Conservation (phyloP, 2,797 vertebrate species). For the Poeciliopsis turneri region DNA sequence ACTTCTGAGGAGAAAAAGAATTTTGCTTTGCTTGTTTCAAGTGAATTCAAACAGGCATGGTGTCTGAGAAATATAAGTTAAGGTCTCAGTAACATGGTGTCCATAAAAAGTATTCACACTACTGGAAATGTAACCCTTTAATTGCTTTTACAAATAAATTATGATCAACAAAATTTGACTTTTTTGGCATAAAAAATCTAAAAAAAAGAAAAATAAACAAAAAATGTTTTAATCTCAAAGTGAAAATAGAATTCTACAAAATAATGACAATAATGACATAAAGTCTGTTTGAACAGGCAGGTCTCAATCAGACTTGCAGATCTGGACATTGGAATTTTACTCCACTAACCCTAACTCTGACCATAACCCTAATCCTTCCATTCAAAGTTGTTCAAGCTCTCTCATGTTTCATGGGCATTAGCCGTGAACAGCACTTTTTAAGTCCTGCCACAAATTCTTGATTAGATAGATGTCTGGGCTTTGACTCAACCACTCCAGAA, state of each 20-base stretch:
- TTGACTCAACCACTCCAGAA: neutral
- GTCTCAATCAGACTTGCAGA: neutral
- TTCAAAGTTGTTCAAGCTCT: neutral
- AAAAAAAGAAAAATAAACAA: neutral
- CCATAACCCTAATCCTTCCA: neutral
- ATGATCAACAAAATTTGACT: neutral
- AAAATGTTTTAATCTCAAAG: neutral
- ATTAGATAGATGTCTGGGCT: neutral
- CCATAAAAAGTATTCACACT: neutral
- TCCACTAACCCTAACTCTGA: neutral
- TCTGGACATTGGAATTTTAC: neutral
- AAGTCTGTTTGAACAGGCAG: neutral
- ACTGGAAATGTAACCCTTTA: neutral
- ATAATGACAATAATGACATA: neutral
- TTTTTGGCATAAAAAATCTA: neutral
- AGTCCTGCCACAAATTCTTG: neutral
- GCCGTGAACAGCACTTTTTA: neutral
- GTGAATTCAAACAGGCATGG: constrained; percentile 27
- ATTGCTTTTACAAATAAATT: neutral
- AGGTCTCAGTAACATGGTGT: neutral
- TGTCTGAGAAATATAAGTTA: neutral
- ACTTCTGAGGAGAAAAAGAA: constrained; percentile 17
- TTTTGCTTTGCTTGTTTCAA: constrained; percentile 28
- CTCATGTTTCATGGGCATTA: neutral
- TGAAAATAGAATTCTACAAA: neutral